These are phyloP conservation scores for Xanthostigma xanthostigma DNA, from an alignment of 2,888 invertebrate genomes.

Conservation along the genomic window DNA sequence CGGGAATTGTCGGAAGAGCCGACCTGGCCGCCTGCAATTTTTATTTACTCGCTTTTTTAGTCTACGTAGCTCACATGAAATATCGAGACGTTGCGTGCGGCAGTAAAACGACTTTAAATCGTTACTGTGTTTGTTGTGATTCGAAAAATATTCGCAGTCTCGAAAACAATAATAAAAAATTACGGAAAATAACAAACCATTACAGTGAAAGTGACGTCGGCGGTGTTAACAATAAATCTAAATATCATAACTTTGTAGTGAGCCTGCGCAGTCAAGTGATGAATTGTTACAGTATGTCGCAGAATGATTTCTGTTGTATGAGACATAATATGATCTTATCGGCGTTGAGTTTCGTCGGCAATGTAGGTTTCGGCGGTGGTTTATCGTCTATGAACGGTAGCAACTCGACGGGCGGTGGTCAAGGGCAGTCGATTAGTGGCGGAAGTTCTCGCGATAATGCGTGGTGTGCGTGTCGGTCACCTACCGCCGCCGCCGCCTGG, in stretches of 20 bases:
- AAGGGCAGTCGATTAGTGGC: slow-evolving; percentile 7
- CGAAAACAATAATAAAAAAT: slow-evolving; percentile 18
- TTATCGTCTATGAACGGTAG: too few relatives aligned
- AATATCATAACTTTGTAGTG: slow-evolving; percentile 24
- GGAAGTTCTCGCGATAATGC: slow-evolving; percentile 7
- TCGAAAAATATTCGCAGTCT: slow-evolving; percentile 6
- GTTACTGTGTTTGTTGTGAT: slow-evolving; percentile 9
- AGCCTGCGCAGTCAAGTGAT: slow-evolving; percentile 24
- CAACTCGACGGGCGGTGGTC: slow-evolving; percentile 3
- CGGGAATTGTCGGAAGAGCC: slow-evolving; percentile 88
- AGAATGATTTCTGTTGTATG: slow-evolving; percentile 13
- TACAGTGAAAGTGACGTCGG: not conserved
- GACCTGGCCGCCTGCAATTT: slow-evolving; percentile 86
- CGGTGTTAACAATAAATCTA: slow-evolving; percentile 6
- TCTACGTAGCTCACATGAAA: slow-evolving; percentile 66
- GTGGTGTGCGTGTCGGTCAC: slow-evolving; percentile 5
- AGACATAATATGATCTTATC: slow-evolving; percentile 5
- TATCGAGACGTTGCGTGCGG: slow-evolving; percentile 37
- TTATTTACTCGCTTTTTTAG: slow-evolving; percentile 74
- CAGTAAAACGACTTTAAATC: slow-evolving; percentile 21
- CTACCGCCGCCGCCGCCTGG: too few relatives aligned
- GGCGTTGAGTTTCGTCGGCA: not conserved
- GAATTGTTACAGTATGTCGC: slow-evolving; percentile 23
- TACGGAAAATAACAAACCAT: slow-evolving; percentile 9
- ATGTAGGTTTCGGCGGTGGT: slow-evolving; percentile 9